phyloP scores from a whole-genome alignment of 2,113 vertebrate genomes.

The Maccullochella peelii region DNA sequence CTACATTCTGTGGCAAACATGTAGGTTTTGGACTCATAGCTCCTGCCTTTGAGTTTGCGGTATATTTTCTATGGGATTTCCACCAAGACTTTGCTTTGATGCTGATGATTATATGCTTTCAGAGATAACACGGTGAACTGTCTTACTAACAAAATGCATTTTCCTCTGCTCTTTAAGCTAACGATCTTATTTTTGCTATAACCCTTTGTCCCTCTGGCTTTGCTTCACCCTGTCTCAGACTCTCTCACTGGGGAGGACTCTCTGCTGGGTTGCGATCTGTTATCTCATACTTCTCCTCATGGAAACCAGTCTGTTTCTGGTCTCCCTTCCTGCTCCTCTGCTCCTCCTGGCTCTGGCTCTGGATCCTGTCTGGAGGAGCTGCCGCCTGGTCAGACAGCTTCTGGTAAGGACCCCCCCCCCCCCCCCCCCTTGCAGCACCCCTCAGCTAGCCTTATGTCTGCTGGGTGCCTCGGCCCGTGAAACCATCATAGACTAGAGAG shows the following conservation, averaged over 20 bases:
- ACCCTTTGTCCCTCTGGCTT: conserved; percentile 49
- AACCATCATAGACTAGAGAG: conserved; percentile 9
- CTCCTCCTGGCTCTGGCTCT: conserved; percentile 62
- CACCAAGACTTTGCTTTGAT: not conserved
- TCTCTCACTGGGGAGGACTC: conserved; percentile 92
- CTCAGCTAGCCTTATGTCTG: conserved; percentile 7
- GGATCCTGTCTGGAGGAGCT: conserved; percentile 90
- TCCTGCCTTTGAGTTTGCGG: not conserved
- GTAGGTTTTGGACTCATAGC: not conserved
- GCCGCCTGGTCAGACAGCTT: conserved; percentile 84
- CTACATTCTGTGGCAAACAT: not conserved
- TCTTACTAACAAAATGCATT: conserved; percentile 40
- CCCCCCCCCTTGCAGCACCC: conserved; percentile 9
- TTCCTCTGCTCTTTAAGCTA: conserved; percentile 34
- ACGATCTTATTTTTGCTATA: conserved; percentile 25
- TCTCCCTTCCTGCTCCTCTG: conserved; percentile 72
- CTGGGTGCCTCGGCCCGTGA: not conserved
- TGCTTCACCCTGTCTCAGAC: conserved; percentile 85
- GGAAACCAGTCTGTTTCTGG: conserved; percentile 77
- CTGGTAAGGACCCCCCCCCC: conserved; percentile 87
- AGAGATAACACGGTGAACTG: not conserved
- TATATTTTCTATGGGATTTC: not conserved
- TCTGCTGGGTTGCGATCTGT: conserved; percentile 92
- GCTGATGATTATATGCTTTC: not conserved
- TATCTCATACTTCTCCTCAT: conserved; percentile 87